These are phyloP conservation scores for Physocephala rufipes DNA, from an alignment of 2,888 invertebrate species.

Conservation along the genomic window DNA sequence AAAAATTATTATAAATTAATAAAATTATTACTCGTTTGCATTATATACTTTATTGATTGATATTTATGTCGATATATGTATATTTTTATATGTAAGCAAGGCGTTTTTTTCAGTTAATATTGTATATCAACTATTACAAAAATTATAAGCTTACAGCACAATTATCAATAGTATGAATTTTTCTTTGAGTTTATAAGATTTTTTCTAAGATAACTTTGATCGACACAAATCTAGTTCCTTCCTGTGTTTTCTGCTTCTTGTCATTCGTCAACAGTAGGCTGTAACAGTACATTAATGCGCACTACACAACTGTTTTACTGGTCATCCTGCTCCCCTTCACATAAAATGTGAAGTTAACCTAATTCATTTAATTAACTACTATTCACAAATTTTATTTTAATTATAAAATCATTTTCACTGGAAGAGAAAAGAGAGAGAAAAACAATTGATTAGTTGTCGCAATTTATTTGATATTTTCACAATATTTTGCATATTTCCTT, in stretches of 20 bases:
- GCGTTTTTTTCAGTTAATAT: conserved; percentile 19
- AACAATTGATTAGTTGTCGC: conserved; percentile 19
- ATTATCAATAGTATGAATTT: background rate
- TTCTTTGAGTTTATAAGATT: background rate
- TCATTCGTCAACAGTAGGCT: background rate
- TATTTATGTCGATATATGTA: background rate
- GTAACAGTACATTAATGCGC: background rate
- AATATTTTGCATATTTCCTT: no score
- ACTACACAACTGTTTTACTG: background rate
- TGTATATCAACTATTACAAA: conserved; percentile 11
- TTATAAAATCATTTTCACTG: conserved; percentile 45
- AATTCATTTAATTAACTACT: conserved; percentile 26
- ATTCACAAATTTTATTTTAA: conserved; percentile 37
- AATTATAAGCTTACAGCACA: conserved; percentile 14
- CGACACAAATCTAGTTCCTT: background rate
- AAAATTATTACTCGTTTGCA: no score
- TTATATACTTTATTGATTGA: background rate
- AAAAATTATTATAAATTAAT: no score
- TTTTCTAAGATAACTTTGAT: conserved; percentile 1
- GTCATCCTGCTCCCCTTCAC: conserved; percentile 6
- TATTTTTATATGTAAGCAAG: conserved; percentile 23
- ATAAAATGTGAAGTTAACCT: conserved; percentile 14
- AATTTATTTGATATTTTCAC: no score
- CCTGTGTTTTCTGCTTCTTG: background rate
- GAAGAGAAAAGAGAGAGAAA: conserved; percentile 41